A percentile compares a stretch with the other conserved stretches of the same genome.
Conservation (phyloP, 2,888 invertebrate species). For the Xestobium rufovillosum region DNA sequence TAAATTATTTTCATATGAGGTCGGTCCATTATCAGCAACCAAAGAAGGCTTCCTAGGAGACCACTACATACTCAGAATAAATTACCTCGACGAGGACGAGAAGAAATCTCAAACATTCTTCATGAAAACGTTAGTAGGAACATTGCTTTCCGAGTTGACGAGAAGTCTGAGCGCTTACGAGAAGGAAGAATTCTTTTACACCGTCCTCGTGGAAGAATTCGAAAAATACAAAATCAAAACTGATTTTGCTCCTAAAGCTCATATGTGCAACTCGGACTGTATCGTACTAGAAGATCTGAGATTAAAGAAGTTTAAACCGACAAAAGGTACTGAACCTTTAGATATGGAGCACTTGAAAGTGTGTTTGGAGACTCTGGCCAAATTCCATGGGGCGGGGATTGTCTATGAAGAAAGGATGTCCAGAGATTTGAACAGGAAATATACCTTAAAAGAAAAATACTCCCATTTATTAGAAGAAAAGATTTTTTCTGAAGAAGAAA, state of each 20-base stretch:
- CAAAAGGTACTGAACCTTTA: conserved; percentile 36
- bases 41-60: conserved; percentile 26
- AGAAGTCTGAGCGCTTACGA: conserved; percentile 26
- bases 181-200: conserved; percentile 33
- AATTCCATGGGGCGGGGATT: conserved; percentile 48
- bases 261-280: conserved; percentile 27
- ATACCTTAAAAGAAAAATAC: conserved; percentile 24
- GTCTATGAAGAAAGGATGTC: conserved; percentile 43
- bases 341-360: conserved; percentile 45
- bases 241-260: conserved; percentile 28
- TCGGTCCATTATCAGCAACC: conserved; percentile 20
- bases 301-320: conserved; percentile 21
- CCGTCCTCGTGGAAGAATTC: conserved; percentile 24
- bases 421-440: conserved; percentile 19
- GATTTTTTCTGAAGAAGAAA: conserved; percentile 21
- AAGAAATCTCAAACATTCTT: conserved; percentile 22
- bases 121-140: conserved; percentile 27
- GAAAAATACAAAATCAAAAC: conserved; percentile 23
- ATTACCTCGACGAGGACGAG: conserved; percentile 13
- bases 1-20: conserved; percentile 12
- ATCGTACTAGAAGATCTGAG: conserved; percentile 32
- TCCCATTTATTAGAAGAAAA: conserved; percentile 26
- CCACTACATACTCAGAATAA: conserved; percentile 23
- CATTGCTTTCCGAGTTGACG: conserved; percentile 24
- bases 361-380: conserved; percentile 45